phyloP scores from a whole-genome alignment of 2,113 vertebrate species.

The Alethe diademata region DNA sequence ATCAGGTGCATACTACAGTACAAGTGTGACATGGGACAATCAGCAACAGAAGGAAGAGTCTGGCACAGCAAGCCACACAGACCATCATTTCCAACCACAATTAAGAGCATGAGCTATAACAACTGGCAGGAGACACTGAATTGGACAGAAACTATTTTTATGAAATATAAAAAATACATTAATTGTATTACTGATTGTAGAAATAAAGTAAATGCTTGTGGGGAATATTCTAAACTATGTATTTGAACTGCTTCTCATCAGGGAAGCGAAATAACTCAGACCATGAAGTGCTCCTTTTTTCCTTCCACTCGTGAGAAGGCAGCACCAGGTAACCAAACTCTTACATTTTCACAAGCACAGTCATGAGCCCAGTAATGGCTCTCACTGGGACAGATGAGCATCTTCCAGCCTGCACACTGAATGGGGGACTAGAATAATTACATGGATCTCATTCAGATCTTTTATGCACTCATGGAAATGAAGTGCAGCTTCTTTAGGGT shows the following conservation, averaged over 20 bases:
- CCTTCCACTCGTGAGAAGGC: background rate
- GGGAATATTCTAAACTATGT: background rate
- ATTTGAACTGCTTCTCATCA: background rate
- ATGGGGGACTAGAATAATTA: background rate
- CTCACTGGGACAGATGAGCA: background rate
- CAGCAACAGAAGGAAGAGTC: conserved; percentile 60
- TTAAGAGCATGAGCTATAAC: background rate
- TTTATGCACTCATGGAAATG: background rate
- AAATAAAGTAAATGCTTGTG: background rate
- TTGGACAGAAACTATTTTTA: background rate
- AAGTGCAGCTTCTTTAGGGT: background rate
- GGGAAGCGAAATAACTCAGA: background rate
- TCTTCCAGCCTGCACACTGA: background rate
- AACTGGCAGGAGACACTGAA: conserved; percentile 55
- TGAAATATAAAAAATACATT: background rate
- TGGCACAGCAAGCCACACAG: conserved; percentile 46
- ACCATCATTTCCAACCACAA: conserved; percentile 10
- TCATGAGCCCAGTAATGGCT: background rate
- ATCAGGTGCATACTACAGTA: conserved; percentile 90
- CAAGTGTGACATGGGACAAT: conserved; percentile 74
- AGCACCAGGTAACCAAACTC: background rate
- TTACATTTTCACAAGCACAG: background rate
- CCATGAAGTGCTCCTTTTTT: background rate
- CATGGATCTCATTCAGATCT: background rate
- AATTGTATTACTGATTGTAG: background rate